Conservation (phyloP, 2,888 invertebrate genomes). For the Chydorus sphaericus region DNA sequence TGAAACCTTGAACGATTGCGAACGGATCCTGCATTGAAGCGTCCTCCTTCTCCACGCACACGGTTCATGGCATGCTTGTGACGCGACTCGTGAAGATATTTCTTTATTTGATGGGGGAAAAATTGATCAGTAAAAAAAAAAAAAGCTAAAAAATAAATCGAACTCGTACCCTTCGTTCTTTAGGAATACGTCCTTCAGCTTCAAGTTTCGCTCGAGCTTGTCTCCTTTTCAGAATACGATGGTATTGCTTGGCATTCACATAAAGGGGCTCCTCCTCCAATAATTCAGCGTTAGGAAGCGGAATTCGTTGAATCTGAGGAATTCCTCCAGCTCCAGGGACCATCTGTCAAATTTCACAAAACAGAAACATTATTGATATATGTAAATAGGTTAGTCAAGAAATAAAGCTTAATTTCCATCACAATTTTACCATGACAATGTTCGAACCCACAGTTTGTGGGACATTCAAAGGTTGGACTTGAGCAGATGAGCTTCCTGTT, state of each 20-base stretch:
- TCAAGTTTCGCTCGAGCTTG: slow-evolving; percentile 90
- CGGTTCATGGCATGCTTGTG: slow-evolving; percentile 96
- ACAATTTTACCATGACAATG: slow-evolving; percentile 35
- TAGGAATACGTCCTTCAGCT: slow-evolving; percentile 88
- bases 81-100: slow-evolving; percentile 95
- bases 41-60: slow-evolving; percentile 87
- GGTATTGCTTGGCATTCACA: slow-evolving; percentile 96
- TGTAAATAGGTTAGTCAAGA: too few relatives aligned
- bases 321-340: slow-evolving; percentile 34
- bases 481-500: neutral
- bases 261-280: slow-evolving; percentile 90
- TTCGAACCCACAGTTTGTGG: slow-evolving; percentile 44
- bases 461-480: slow-evolving; percentile 25
- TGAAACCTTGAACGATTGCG: slow-evolving; percentile 6
- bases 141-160: too few relatives aligned
- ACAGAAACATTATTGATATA: slow-evolving; percentile 28
- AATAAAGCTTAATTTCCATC: neutral
- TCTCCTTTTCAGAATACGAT: slow-evolving; percentile 82
- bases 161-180: slow-evolving; percentile 84
- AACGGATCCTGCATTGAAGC: slow-evolving; percentile 64
- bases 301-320: slow-evolving; percentile 33
- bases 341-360: slow-evolving; percentile 35
- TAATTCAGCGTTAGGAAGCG: slow-evolving; percentile 39
- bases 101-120: slow-evolving; percentile 40
- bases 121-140: too few relatives aligned